Evolutionary conservation across 2,113 vertebrate genomes (phyloP).

Genomic region (Galemys pyrenaicus): DNA sequence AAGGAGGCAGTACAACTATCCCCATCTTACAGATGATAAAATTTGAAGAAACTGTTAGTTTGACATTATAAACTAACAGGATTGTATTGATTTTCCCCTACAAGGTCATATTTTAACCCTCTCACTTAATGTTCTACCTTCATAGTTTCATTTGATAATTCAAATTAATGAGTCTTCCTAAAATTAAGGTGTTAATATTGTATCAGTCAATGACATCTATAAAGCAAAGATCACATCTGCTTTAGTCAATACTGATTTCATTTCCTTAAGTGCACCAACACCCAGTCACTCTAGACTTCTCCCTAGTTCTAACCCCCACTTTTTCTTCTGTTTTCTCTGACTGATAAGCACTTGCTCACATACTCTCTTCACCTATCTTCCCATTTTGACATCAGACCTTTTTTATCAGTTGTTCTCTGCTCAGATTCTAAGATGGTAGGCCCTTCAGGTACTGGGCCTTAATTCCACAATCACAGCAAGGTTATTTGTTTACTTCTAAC

Average conservation of each 20-base stretch:
- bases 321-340: neutral
- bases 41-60: neutral
- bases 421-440: neutral
- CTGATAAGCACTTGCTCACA: neutral
- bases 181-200: constrained; percentile 10
- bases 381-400: neutral
- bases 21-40: neutral
- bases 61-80: neutral
- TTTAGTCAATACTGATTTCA: neutral
- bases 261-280: neutral
- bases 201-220: neutral
- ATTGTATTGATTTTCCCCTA: neutral
- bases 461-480: neutral
- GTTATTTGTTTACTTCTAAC: neutral
- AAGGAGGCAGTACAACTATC: neutral
- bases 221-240: neutral
- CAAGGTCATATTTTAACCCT: neutral
- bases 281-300: neutral
- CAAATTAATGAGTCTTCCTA: constrained; percentile 1
- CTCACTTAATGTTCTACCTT: constrained; percentile 25
- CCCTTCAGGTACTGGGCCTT: neutral
- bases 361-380: neutral
- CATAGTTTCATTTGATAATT: neutral
- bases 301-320: neutral
- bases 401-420: neutral